Conservation (phyloP, 2,797 vertebrate species). For the Liasis olivaceus region DNA sequence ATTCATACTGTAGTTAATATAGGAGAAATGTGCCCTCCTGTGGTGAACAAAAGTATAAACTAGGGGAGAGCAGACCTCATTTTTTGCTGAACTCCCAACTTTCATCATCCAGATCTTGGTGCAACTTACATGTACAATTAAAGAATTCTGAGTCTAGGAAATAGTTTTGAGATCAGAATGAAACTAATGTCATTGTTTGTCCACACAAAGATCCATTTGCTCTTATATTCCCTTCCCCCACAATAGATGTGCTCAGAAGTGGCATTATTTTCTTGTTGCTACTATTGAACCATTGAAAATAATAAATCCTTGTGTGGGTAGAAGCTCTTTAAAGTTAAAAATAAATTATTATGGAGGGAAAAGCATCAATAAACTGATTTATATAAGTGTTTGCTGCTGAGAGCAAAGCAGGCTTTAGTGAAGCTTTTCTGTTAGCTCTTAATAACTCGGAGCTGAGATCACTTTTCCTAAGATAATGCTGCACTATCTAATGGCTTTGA, state of each 20-base stretch:
- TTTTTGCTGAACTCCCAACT: background rate
- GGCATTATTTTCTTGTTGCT: background rate
- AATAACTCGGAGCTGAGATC: background rate
- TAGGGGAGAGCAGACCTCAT: background rate
- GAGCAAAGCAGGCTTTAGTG: background rate
- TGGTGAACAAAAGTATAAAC: background rate
- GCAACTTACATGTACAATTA: background rate
- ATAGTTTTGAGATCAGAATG: background rate
- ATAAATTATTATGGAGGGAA: background rate
- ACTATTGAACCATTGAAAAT: background rate
- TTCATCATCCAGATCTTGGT: background rate
- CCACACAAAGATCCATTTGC: background rate
- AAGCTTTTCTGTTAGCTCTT: background rate
- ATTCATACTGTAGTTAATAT: background rate
- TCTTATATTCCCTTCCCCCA: background rate
- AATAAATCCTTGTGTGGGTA: background rate
- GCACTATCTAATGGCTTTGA: background rate
- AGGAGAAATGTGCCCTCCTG: slow-evolving; percentile 8
- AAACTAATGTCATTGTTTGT: background rate
- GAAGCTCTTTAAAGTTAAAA: background rate
- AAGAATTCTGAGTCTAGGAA: background rate
- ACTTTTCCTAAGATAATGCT: background rate
- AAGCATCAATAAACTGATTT: background rate
- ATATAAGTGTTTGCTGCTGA: background rate
- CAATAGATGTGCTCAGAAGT: background rate